Conservation (phyloP, 2,888 invertebrate species). For the Drosophila rubida region DNA sequence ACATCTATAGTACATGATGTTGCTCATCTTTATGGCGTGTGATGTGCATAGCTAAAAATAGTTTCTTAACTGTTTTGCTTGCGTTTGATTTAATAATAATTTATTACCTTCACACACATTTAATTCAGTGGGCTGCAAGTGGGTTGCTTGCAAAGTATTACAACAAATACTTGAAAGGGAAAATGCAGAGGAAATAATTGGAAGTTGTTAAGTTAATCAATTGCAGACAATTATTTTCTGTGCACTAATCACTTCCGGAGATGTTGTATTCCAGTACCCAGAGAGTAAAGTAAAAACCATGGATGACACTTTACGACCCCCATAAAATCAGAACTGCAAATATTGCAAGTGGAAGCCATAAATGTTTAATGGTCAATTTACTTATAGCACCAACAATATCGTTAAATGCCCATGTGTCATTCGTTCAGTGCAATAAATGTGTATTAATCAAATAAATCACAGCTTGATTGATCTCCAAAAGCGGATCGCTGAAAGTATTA, state of each 20-base stretch:
- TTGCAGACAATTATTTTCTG: not conserved
- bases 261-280: not conserved
- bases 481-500: not conserved
- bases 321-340: not conserved
- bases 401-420: not conserved
- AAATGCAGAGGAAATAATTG: too few species aligned
- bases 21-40: constrained; percentile 56
- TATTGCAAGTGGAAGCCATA: not conserved
- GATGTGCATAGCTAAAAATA: constrained; percentile 58
- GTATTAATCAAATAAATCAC: not conserved
- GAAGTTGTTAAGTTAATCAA: too few species aligned
- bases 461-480: constrained; percentile 16
- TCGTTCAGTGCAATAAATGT: not conserved
- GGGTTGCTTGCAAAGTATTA: constrained; percentile 24
- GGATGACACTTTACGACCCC: not conserved
- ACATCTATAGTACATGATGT: constrained; percentile 22
- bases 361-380: not conserved
- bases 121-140: constrained; percentile 29
- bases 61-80: constrained; percentile 30
- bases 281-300: not conserved
- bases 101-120: constrained; percentile 63
- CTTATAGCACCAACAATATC: not conserved
- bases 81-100: constrained; percentile 51
- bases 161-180: not conserved
- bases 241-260: too few species aligned